These are phyloP conservation scores for Zaprionus tsacasi DNA, from an alignment of 1,140 invertebrate species.

Conservation along the genomic window DNA sequence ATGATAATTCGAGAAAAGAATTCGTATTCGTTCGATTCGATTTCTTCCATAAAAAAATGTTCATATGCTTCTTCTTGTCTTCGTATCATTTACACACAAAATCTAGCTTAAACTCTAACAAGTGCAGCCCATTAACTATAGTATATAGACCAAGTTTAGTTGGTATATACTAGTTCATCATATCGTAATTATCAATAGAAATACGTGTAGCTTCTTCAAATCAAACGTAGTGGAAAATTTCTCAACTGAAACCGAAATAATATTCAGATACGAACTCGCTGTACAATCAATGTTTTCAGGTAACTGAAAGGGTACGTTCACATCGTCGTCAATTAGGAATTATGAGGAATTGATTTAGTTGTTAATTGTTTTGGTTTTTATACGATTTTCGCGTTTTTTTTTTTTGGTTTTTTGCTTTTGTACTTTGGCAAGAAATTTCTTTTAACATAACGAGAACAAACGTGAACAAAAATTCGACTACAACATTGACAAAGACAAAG, in stretches of 20 bases:
- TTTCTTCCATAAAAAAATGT: background rate
- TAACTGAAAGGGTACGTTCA: constrained; percentile 60
- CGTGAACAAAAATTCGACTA: constrained; percentile 82
- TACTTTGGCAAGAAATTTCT: constrained; percentile 79
- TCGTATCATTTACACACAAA: constrained; percentile 41
- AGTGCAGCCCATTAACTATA: constrained; percentile 45
- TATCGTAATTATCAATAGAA: constrained; percentile 9
- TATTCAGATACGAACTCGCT: constrained; percentile 26
- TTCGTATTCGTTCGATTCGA: constrained; percentile 53
- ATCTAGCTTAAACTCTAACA: constrained; percentile 46
- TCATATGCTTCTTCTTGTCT: constrained; percentile 52
- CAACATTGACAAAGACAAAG: constrained; percentile 66
- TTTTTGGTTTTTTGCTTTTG: constrained; percentile 54
- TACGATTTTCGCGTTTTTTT: constrained; percentile 60
- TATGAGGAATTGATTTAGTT: constrained; percentile 79
- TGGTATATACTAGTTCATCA: constrained; percentile 1
- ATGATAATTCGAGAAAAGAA: constrained; percentile 48
- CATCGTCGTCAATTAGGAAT: constrained; percentile 64
- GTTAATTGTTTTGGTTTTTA: constrained; percentile 34
- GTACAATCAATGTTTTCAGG: constrained; percentile 48
- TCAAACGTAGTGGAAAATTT: constrained; percentile 14
- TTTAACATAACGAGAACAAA: constrained; percentile 79
- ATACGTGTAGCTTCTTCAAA: constrained; percentile 26
- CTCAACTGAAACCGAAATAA: constrained; percentile 42
- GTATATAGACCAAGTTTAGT: constrained; percentile 6